Evolutionary conservation across 2,888 invertebrate species (phyloP).

Genomic region (Tanytarsus gracilentus): DNA sequence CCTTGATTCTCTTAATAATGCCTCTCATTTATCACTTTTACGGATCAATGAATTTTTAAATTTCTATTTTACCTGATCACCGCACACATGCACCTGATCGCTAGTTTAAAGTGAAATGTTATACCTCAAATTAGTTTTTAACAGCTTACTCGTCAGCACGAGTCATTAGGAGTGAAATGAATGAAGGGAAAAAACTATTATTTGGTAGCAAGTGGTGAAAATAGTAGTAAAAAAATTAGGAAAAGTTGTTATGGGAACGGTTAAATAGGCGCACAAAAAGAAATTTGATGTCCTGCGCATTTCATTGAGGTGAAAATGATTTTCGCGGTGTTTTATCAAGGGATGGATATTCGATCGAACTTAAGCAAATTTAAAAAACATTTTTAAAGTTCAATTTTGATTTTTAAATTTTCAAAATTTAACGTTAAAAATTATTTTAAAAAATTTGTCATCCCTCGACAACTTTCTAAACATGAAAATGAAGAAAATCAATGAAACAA

Average conservation of each 20-base stretch:
- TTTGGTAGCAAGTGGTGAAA: neutral
- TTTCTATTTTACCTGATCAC: neutral
- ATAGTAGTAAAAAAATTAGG: neutral
- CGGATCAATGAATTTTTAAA: constrained; percentile 1
- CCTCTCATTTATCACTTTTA: constrained; percentile 11
- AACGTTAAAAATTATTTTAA: no score
- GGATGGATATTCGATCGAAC: neutral
- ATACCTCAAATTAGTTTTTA: constrained; percentile 1
- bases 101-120: neutral
- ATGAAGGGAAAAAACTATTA: neutral
- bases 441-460: no score
- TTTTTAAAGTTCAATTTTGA: no score
- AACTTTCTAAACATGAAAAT: neutral
- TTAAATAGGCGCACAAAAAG: neutral
- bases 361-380: no score
- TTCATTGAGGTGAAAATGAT: neutral
- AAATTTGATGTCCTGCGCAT: constrained; percentile 20
- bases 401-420: no score
- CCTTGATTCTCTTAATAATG: constrained; percentile 2
- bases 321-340: neutral
- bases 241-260: constrained; percentile 16
- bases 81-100: neutral
- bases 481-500: constrained; percentile 17
- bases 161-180: constrained; percentile 7
- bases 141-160: constrained; percentile 27